Evolutionary conservation across 2,113 vertebrate genomes (phyloP), one percentile per base, ranked within the genome.

Genomic region (Zosterops pallidus): DNA sequence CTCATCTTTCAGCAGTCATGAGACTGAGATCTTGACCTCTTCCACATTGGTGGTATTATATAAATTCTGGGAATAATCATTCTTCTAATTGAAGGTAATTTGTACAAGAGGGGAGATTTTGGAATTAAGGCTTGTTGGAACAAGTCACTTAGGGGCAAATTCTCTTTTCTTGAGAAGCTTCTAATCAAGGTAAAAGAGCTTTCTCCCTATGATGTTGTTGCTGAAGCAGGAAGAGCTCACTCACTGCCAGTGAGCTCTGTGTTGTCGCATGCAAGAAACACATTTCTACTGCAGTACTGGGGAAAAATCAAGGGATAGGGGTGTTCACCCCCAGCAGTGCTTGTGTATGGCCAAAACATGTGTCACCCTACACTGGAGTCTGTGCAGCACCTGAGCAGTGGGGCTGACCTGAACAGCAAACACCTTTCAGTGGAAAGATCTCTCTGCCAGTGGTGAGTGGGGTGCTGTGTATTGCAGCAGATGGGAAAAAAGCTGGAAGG

Each of bases 1-100:
- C 69, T 91, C 68, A 47, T 86, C 76, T 89, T 96, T 90, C 82
- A 75, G 60, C 47, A 86, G 68, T 86, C 88, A 64, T 86, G 72
- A 78, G 82, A 68, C 64, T 75, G 39, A 83, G 52, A 56, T 56
- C 76, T 93, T 90, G 81, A 85, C 91, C 74, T 87, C 67, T 87
- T 94, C 84, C 47, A 31, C 50, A 42, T 37, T 9, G 2, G 47
- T 81, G 71, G 52, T 44, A 56, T 64, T 92, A 52, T 49, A 50
- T 85, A 91, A 95, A 92, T 89, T 47, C 63, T 74, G 67, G 29
- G 55, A 94, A 83, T 65, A 95, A 94, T 91, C 0, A 50, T 65
- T 90, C 70, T 91, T 95, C 44, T 95, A 50, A 84, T 55, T 72
- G 50, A 87, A 86, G 28, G 37, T 88, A 72, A 81, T 56, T 67